Evolutionary conservation across 92 coral and sea anemone species (phyloP).

Genomic region (Parazoanthus atlanticus): DNA sequence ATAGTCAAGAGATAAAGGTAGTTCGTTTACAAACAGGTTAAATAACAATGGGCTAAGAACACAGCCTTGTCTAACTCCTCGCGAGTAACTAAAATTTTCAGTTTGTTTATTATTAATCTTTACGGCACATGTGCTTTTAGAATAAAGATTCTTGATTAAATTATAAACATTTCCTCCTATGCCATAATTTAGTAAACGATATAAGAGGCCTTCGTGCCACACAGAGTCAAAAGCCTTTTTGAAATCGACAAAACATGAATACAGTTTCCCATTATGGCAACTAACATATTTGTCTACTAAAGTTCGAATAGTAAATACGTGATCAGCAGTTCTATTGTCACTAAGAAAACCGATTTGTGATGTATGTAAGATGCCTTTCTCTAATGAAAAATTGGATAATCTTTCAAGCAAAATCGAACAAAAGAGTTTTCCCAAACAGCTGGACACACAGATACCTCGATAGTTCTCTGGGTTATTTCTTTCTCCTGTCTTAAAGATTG

Average conservation of each 20-base stretch:
- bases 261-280: too few species aligned
- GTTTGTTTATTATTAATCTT: constrained; percentile 13
- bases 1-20: constrained; percentile 12
- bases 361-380: constrained; percentile 10
- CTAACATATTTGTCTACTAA: neutral
- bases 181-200: too few species aligned
- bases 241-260: too few species aligned
- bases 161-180: too few species aligned
- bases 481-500: neutral
- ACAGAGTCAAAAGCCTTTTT: too few species aligned
- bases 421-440: constrained; percentile 18
- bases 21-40: constrained; percentile 45
- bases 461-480: neutral
- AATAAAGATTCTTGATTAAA: too few species aligned
- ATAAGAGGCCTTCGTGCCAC: too few species aligned
- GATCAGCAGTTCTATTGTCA: neutral
- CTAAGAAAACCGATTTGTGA: constrained; percentile 33
- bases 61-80: constrained; percentile 65
- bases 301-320: neutral
- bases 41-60: constrained; percentile 44
- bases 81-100: constrained; percentile 24
- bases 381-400: neutral
- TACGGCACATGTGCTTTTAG: too few species aligned
- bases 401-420: constrained; percentile 4
- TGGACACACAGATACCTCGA: neutral